Conservation (phyloP, 2,888 invertebrate genomes). For the Argyresthia albistria region DNA sequence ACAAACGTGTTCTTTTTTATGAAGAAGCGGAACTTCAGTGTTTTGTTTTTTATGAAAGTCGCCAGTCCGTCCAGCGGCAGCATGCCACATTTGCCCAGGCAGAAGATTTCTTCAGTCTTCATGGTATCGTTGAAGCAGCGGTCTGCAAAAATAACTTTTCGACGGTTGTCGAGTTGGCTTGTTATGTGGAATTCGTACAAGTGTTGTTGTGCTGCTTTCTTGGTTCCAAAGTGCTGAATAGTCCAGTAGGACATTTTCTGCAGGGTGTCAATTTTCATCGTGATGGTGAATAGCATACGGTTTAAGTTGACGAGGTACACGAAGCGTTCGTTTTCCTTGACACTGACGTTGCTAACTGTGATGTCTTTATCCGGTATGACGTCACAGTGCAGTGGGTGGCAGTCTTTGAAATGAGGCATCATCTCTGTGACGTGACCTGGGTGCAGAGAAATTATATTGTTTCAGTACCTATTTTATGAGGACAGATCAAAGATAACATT, state of each 20-base stretch:
- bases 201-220: conserved; percentile 39
- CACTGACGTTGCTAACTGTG: conserved; percentile 25
- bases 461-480: too few species aligned
- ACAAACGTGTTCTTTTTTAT: conserved; percentile 30
- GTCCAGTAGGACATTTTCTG: conserved; percentile 52
- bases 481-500: too few species aligned
- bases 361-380: conserved; percentile 35
- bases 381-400: conserved; percentile 36
- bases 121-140: conserved; percentile 49
- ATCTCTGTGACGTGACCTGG: conserved; percentile 43
- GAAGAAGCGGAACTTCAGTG: conserved; percentile 38
- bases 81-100: conserved; percentile 42
- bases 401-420: conserved; percentile 50
- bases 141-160: conserved; percentile 43
- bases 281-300: conserved; percentile 44
- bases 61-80: conserved; percentile 36
- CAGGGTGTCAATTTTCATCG: conserved; percentile 44
- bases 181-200: conserved; percentile 48
- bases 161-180: conserved; percentile 38
- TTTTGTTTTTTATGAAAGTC: conserved; percentile 40
- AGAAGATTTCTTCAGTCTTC: conserved; percentile 47
- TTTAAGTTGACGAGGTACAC: conserved; percentile 37
- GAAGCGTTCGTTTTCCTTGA: conserved; percentile 36
- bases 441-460: too few species aligned
- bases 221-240: conserved; percentile 49